Conservation (phyloP, 1,140 invertebrate genomes). For the Ruditapes philippinarum region DNA sequence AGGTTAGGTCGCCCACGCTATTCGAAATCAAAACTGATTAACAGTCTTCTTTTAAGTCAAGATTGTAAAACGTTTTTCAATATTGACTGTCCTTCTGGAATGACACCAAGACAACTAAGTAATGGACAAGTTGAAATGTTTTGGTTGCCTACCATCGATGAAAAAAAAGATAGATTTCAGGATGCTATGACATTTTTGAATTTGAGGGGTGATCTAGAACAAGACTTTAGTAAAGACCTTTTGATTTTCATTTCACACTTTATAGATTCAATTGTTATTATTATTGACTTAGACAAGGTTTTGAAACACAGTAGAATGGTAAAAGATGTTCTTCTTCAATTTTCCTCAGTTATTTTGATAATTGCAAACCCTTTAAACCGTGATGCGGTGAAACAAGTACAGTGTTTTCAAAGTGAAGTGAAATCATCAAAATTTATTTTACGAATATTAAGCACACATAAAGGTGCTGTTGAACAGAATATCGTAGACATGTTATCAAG, state of each 20-base stretch:
- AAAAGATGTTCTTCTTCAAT: neutral
- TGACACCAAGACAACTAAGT: neutral
- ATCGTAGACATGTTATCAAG: neutral
- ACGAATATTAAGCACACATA: neutral
- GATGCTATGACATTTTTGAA: neutral
- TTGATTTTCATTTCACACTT: neutral
- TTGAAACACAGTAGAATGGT: neutral
- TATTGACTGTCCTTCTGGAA: neutral
- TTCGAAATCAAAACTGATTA: conserved; percentile 24
- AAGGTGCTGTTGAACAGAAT: neutral
- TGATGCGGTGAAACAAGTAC: neutral
- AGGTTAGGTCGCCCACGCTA: neutral
- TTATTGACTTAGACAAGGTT: neutral
- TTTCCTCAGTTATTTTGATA: neutral
- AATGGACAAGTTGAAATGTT: conserved; percentile 10
- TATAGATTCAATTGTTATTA: neutral
- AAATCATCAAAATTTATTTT: neutral
- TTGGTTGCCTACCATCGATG: neutral
- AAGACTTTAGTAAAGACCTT: neutral
- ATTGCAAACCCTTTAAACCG: neutral
- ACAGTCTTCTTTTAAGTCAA: neutral
- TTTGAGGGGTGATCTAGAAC: neutral
- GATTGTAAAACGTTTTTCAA: neutral
- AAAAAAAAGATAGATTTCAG: neutral
- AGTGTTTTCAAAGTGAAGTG: neutral